Percentiles rank a stretch among this genome's conserved stretches.
Conservation (phyloP, 2,797 vertebrate species). For the Crotalus adamanteus region DNA sequence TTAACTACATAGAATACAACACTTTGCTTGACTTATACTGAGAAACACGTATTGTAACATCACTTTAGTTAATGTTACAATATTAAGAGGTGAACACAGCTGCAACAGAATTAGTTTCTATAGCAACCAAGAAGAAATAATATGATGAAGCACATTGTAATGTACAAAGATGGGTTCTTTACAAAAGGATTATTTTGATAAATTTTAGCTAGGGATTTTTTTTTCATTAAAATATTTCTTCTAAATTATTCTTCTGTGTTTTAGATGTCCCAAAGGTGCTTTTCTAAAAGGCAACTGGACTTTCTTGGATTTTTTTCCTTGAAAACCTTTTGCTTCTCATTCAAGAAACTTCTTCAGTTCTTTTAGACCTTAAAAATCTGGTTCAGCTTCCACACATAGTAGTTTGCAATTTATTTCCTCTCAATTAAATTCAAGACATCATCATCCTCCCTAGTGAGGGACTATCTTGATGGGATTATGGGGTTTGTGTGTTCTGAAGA, state of each 20-base stretch:
- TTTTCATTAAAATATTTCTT: slow-evolving; percentile 57
- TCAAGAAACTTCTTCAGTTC: slow-evolving; percentile 2
- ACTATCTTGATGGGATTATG: neutral
- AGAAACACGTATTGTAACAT: slow-evolving; percentile 65
- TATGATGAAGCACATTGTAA: slow-evolving; percentile 73
- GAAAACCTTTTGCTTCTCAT: neutral
- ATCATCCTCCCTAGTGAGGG: neutral
- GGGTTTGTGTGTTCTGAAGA: neutral
- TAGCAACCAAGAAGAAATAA: slow-evolving; percentile 79
- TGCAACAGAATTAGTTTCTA: slow-evolving; percentile 81
- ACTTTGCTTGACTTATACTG: slow-evolving; percentile 72
- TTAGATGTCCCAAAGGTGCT: neutral
- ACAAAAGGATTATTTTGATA: slow-evolving; percentile 67
- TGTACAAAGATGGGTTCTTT: slow-evolving; percentile 75
- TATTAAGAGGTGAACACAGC: slow-evolving; percentile 80
- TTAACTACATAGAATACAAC: slow-evolving; percentile 67
- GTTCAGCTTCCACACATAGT: slow-evolving; percentile 44
- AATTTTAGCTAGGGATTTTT: slow-evolving; percentile 65
- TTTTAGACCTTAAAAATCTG: slow-evolving; percentile 46
- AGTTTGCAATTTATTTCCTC: slow-evolving; percentile 20
- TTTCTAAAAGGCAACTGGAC: neutral
- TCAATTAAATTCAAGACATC: slow-evolving; percentile 41
- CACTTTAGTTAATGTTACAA: slow-evolving; percentile 66
- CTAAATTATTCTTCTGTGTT: slow-evolving; percentile 49
- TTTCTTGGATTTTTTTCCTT: neutral